Percentiles rank a stretch among this genome's conserved stretches.
phyloP scores from a whole-genome alignment of 2,888 invertebrate genomes.

The Urechis unicinctus region DNA sequence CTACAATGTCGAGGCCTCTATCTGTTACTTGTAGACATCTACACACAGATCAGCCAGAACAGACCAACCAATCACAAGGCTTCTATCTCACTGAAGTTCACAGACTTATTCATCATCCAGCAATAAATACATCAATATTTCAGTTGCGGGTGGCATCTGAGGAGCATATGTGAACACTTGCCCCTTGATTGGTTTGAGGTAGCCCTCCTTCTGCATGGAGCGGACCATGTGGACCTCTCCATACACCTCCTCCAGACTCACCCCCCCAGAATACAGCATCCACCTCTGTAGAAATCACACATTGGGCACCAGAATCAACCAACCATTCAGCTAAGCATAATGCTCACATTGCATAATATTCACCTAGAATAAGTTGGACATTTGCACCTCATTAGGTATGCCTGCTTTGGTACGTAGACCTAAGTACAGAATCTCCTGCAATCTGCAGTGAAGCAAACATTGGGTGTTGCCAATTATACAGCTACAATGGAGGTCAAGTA shows the following conservation, averaged over 20 bases:
- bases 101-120: no score
- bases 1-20: constrained; percentile 25
- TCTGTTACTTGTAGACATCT: constrained; percentile 21
- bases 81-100: no score
- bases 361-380: not conserved
- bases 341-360: not conserved
- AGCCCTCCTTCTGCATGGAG: constrained; percentile 1
- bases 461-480: no score
- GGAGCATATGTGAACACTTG: no score
- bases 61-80: not conserved
- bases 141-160: no score
- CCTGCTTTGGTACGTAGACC: constrained; percentile 28
- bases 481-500: no score
- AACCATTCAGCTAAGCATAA: no score
- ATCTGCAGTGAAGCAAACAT: constrained; percentile 7
- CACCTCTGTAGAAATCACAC: not conserved
- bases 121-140: no score
- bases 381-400: constrained; percentile 16
- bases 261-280: not conserved
- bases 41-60: constrained; percentile 7
- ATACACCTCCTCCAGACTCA: not conserved
- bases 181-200: not conserved
- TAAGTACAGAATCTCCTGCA: constrained; percentile 23
- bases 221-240: not conserved
- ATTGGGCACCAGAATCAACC: no score